These are phyloP conservation scores for Perca schrenkii DNA, from an alignment of 2,113 vertebrate genomes.

Conservation along the genomic window DNA sequence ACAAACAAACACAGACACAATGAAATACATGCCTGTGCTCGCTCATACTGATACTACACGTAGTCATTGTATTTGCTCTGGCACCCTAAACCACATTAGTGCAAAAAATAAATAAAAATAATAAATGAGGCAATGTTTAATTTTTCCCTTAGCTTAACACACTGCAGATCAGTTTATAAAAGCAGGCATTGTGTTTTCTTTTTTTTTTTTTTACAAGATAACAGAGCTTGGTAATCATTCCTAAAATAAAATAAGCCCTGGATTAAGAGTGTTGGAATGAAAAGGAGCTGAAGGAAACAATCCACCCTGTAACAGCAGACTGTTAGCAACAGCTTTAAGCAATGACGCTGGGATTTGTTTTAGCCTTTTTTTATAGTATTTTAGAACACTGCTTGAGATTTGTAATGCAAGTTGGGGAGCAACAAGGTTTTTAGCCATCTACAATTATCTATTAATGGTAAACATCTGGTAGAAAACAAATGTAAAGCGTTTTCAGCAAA, in stretches of 20 bases:
- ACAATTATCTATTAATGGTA: not conserved
- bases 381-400: not conserved
- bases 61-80: not conserved
- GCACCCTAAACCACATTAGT: not conserved
- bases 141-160: not conserved
- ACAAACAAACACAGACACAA: not conserved
- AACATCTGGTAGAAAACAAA: not conserved
- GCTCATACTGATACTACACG: not conserved
- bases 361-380: not conserved
- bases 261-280: conserved; percentile 1
- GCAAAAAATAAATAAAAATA: not conserved
- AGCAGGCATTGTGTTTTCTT: conserved; percentile 7
- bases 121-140: not conserved
- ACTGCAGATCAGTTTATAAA: not conserved
- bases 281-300: conserved; percentile 16
- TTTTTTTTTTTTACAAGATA: not conserved
- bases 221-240: not conserved
- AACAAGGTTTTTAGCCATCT: not conserved
- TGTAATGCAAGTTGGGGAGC: not conserved
- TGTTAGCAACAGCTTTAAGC: not conserved
- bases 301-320: not conserved
- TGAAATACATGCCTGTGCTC: not conserved
- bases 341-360: not conserved
- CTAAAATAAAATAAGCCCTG: not conserved
- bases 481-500: not conserved